Percentiles rank a stretch among this genome's conserved stretches.
Evolutionary conservation across 2,113 vertebrate genomes (phyloP).

Genomic region (Anarrhichthys ocellatus): DNA sequence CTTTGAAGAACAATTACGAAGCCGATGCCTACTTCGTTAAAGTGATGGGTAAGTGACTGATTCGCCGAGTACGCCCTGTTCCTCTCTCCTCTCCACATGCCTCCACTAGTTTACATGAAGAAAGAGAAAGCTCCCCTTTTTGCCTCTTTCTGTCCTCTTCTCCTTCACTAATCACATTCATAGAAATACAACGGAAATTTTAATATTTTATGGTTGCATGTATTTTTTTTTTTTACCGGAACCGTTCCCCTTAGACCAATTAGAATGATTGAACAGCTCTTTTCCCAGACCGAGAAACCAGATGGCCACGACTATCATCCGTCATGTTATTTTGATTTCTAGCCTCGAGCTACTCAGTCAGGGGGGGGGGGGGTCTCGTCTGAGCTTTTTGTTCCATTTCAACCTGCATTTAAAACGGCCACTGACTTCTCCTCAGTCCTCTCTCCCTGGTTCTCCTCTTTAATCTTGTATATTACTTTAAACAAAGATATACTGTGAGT

Average conservation of each 20-base stretch:
- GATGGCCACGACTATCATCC: constrained; percentile 46
- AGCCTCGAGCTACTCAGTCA: constrained; percentile 33
- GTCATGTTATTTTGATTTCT: constrained; percentile 44
- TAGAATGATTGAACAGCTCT: constrained; percentile 38
- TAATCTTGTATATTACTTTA: not conserved
- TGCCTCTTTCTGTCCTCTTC: not conserved
- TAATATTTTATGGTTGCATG: not conserved
- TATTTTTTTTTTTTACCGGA: constrained; percentile 13
- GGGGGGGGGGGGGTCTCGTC: not conserved
- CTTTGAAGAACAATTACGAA: constrained; percentile 97
- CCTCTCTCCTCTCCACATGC: not conserved
- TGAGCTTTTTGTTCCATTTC: constrained; percentile 37
- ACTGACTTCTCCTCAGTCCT: not conserved
- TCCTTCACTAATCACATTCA: not conserved
- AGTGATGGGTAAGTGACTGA: constrained; percentile 94
- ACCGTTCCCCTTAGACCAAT: constrained; percentile 35
- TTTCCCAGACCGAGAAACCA: constrained; percentile 32
- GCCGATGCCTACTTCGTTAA: constrained; percentile 98
- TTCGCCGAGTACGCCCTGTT: not conserved
- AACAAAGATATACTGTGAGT: not conserved
- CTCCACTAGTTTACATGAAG: not conserved
- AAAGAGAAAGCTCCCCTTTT: not conserved
- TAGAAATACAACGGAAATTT: not conserved
- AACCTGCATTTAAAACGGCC: constrained; percentile 25
- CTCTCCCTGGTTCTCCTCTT: not conserved